Evolutionary conservation across 2,797 vertebrate species (phyloP).

Genomic region (Ispidina lecontei): DNA sequence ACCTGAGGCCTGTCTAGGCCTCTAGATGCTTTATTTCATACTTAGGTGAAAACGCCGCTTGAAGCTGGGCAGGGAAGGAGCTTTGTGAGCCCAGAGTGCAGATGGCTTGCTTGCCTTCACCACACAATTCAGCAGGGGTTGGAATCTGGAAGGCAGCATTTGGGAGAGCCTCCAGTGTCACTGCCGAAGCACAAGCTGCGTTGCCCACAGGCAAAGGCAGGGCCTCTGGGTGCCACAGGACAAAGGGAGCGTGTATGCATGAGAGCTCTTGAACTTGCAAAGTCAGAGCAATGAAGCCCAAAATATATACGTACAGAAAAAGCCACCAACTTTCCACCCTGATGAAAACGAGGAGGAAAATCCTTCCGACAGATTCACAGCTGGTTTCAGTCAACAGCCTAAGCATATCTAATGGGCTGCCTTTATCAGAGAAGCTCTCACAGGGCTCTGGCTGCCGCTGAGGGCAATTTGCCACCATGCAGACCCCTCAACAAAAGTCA

Average conservation of each 20-base stretch:
- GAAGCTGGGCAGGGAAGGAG: conserved; percentile 11
- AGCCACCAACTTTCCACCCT: conserved; percentile 40
- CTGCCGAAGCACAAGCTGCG: not conserved
- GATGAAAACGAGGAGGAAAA: conserved; percentile 59
- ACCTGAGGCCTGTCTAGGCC: not conserved
- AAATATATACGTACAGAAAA: not conserved
- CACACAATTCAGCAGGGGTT: not conserved
- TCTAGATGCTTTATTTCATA: not conserved
- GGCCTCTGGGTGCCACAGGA: not conserved
- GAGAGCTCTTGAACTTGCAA: not conserved
- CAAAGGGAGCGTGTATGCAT: not conserved
- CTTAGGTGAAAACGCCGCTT: not conserved
- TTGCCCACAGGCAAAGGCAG: not conserved
- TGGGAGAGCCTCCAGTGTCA: not conserved
- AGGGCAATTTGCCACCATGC: conserved; percentile 50
- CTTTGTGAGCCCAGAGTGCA: conserved; percentile 6
- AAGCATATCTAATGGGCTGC: conserved; percentile 52
- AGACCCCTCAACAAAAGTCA: conserved; percentile 46
- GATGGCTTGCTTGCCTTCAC: not conserved
- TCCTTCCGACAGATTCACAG: conserved; percentile 65
- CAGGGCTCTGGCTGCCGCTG: conserved; percentile 1
- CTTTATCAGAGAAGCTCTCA: conserved; percentile 53
- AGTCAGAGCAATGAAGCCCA: conserved; percentile 10
- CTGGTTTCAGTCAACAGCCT: conserved; percentile 50
- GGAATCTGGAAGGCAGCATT: conserved; percentile 13